These are phyloP conservation scores for Corbicula japonica DNA, from an alignment of 2,888 invertebrate genomes.

Conservation along the genomic window DNA sequence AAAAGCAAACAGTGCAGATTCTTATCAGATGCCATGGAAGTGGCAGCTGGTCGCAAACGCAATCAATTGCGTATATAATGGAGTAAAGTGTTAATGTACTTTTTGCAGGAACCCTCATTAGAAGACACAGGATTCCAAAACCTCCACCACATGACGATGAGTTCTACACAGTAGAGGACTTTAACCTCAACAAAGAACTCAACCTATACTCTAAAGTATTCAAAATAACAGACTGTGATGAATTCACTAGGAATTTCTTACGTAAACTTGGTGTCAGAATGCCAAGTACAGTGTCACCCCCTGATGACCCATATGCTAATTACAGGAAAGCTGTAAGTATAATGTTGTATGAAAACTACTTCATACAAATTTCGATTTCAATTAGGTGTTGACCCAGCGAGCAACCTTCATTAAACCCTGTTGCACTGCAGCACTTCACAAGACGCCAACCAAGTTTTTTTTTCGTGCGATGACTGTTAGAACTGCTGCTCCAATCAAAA, in stretches of 20 bases:
- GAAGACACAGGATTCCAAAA: conserved; percentile 93
- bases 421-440: no score
- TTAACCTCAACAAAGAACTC: conserved; percentile 94
- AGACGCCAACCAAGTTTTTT: no score
- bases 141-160: conserved; percentile 91
- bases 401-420: no score
- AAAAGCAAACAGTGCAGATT: no score
- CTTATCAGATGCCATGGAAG: no score
- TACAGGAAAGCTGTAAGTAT: conserved; percentile 82
- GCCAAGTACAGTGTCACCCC: conserved; percentile 62
- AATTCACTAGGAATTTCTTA: conserved; percentile 94
- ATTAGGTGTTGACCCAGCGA: no score
- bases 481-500: no score
- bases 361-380: no score
- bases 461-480: no score
- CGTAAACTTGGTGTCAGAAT: conserved; percentile 94
- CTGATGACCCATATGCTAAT: conserved; percentile 84
- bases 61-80: no score
- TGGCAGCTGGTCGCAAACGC: no score
- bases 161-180: conserved; percentile 94
- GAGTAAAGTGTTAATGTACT: no score
- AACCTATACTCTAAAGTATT: conserved; percentile 92
- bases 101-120: conserved; percentile 92
- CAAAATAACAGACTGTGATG: conserved; percentile 94
- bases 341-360: not conserved